Percentiles rank a stretch among this genome's conserved stretches.
Evolutionary conservation across 2,113 vertebrate species (phyloP).

Genomic region (Cebidichthys violaceus): DNA sequence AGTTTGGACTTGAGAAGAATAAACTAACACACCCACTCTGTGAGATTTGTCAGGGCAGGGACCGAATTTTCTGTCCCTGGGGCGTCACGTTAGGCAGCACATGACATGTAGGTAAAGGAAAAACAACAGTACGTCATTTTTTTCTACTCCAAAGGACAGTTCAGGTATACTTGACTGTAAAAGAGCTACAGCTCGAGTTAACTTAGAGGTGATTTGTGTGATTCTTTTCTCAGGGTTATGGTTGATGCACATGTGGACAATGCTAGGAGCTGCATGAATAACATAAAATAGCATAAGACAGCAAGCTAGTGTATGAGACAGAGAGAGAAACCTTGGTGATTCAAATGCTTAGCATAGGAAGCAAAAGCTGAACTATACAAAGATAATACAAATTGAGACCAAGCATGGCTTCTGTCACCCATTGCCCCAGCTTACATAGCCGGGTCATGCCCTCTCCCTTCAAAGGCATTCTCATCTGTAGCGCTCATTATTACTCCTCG

Average conservation of each 20-base stretch:
- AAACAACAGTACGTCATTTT: conserved; percentile 17
- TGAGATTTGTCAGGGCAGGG: conserved; percentile 32
- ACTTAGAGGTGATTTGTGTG: conserved; percentile 38
- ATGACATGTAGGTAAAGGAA: conserved; percentile 39
- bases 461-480: conserved; percentile 69
- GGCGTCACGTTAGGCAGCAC: conserved; percentile 31
- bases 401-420: conserved; percentile 56
- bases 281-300: conserved; percentile 13
- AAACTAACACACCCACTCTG: conserved; percentile 10
- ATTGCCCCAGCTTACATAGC: conserved; percentile 59
- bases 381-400: no score
- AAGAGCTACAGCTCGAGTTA: conserved; percentile 58
- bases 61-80: conserved; percentile 31
- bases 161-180: conserved; percentile 46
- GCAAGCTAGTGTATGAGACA: conserved; percentile 31
- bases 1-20: conserved; percentile 30
- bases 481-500: conserved; percentile 69
- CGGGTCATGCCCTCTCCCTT: conserved; percentile 70
- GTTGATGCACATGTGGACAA: conserved; percentile 42
- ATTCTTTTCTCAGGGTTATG: conserved; percentile 48
- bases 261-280: conserved; percentile 8
- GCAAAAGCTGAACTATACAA: not conserved
- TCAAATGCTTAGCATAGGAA: conserved; percentile 9
- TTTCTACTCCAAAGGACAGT: conserved; percentile 29
- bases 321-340: not conserved